Base-by-base conservation (phyloP, 2,888 invertebrate genomes). In the Cryptus viduatorius region DNA sequence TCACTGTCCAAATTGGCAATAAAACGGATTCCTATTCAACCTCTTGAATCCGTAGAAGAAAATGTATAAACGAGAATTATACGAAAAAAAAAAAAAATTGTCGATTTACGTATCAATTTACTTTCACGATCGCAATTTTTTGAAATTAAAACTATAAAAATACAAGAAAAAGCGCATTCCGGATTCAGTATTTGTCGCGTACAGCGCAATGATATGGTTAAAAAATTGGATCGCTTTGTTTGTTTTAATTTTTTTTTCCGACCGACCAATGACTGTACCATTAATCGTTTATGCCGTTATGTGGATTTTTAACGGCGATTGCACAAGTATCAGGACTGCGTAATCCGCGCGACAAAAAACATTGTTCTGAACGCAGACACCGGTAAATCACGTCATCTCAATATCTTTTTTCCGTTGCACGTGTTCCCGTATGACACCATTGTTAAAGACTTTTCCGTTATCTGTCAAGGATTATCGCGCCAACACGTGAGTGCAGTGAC, bases 391-490 rank as follows among this genome's bases (percentile, higher is more conserved):
- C 16, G 64, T 37, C 37, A n/a, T 37, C 59, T 16, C 14, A 64
- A 16, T 64, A 31, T 37, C 0, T 19, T 8, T 65, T 16, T 65
- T 42, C 37, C 10, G 16, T 42, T n/a, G 42, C 42, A 65, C 42
- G 65, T 37, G 42, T 42, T 42, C 42, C 1, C 42, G 42, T 8
- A 65, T 65, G 65, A 65, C 42, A 37, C 37, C 42, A 42, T 42
- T 19, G 42, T 7, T 8, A 16, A 65, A 65, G 37, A 65, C 65
- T 65, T 65, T 65, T 65, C 16, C 42, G 16, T 65, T 65, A 65
- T 65, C 65, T 42, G 42, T 42, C 65, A 19, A 37, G 65, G 42
- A 65, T 65, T 65, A 65, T 65, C n/a, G 61, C 5, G 65, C 31
- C 37, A 16, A 19, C 19, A 42, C 65, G 65, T 42, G 42, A 65